Conservation (phyloP, 1,140 invertebrate genomes). For the Cataglyphis hispanica region DNA sequence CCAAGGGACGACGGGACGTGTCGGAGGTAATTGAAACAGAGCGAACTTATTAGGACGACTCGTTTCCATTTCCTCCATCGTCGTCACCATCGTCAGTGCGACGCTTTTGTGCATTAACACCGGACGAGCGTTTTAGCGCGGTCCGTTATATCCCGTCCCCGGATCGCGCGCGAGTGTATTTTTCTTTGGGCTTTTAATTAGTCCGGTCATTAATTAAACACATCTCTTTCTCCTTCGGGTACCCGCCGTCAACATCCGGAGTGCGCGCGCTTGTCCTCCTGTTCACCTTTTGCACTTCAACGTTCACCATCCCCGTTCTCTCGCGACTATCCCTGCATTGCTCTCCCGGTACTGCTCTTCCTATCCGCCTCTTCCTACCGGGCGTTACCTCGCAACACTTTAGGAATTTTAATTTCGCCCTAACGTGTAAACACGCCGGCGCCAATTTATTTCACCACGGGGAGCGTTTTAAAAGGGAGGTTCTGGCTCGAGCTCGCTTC, state of each 20-base stretch:
- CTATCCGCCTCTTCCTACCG: constrained; percentile 37
- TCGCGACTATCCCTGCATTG: constrained; percentile 24
- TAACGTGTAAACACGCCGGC: constrained; percentile 76
- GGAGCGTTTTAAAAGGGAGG: constrained; percentile 72
- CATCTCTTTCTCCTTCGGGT: constrained; percentile 68
- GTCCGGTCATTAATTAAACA: constrained; percentile 78
- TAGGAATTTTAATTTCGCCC: constrained; percentile 77
- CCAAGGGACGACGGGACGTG: neutral
- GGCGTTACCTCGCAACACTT: constrained; percentile 67
- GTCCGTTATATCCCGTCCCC: constrained; percentile 29
- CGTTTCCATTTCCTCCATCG: constrained; percentile 34
- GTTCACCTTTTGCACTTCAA: neutral
- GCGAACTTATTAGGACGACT: constrained; percentile 61
- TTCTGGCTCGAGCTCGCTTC: constrained; percentile 12
- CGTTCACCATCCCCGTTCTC: neutral
- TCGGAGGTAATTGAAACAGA: constrained; percentile 14
- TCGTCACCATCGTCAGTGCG: constrained; percentile 18
- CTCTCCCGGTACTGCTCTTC: constrained; percentile 18
- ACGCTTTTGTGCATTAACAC: constrained; percentile 68
- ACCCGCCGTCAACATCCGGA: constrained; percentile 30
- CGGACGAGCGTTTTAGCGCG: constrained; percentile 67
- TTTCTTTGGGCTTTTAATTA: constrained; percentile 78
- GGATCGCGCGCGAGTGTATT: constrained; percentile 66
- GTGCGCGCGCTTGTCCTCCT: neutral
- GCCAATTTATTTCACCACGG: constrained; percentile 77